Conservation (phyloP, 35 echinoderm and acorn worm species). For the Hemicentrotus pulcherrimus region DNA sequence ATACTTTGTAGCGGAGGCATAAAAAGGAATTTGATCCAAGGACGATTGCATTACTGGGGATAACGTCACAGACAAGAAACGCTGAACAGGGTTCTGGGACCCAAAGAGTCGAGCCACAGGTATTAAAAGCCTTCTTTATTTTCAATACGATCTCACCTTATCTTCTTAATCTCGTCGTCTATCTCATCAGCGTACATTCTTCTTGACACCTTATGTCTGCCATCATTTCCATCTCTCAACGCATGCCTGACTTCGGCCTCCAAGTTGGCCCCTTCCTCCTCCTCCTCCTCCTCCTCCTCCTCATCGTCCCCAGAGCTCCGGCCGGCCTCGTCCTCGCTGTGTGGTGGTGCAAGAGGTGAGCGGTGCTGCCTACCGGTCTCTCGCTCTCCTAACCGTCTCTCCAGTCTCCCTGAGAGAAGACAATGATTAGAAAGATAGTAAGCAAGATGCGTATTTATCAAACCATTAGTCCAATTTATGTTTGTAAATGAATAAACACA, state of each 20-base stretch:
- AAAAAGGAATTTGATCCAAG: no score
- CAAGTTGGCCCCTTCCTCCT: slow-evolving; percentile 36
- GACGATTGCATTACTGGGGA: no score
- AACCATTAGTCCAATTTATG: no score
- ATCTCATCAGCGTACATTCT: slow-evolving; percentile 94
- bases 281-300: slow-evolving; percentile 48
- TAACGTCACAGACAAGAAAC: no score
- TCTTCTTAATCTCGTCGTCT: slow-evolving; percentile 73
- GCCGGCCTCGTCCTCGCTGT: slow-evolving; percentile 23
- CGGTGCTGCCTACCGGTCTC: slow-evolving; percentile 27
- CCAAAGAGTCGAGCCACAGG: no score
- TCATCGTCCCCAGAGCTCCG: slow-evolving; percentile 35
- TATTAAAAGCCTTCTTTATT: no score
- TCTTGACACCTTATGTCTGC: slow-evolving; percentile 46
- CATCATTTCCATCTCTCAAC: not conserved
- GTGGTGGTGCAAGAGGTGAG: not conserved
- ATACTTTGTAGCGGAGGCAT: no score
- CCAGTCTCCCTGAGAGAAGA: slow-evolving; percentile 16
- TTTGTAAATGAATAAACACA: no score
- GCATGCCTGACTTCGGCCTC: slow-evolving; percentile 64
- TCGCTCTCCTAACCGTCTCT: slow-evolving; percentile 33
- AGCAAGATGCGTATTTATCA: no score
- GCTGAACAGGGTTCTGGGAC: no score
- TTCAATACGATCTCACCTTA: slow-evolving; percentile 45
- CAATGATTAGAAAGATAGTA: not conserved